Base-by-base conservation (phyloP, 2,797 vertebrate genomes). In the Chiloscyllium punctatum region DNA sequence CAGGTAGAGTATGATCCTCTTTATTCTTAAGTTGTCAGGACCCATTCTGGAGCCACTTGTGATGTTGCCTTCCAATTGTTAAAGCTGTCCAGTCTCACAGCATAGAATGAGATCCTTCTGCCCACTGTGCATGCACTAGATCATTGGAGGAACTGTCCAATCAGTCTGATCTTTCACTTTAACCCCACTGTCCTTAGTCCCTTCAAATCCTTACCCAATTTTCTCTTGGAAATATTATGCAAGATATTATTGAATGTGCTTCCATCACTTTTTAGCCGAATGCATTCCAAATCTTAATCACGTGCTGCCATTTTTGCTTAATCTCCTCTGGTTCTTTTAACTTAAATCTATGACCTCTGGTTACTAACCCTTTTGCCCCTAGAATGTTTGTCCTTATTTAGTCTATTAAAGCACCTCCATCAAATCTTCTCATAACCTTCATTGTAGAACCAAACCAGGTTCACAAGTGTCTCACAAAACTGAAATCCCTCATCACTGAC, bases 1-100 rank as follows among this genome's bases (percentile, higher is more conserved):
- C 98, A 99, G 99, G 99, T 99, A 98, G 94, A 97, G 88, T 23
- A 42, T 48, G 37, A 5, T 23, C 33, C n/a, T 48, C 91, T 4
- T 8, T 92, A 1, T 66, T 15, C 68, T 16, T 16, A 4, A 66
- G 18, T 66, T n/a, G 33, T n/a, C 4, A 21, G 7, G 6, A 66
- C 16, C 57, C 88, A 33, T 4, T 91, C 57, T 9, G 16, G n/a
- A 66, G 57, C 16, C 30, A n/a, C 57, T 18, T 84, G 37, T 42
- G 37, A 84, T 18, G 5, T 18, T 87, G 42, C 23, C 3, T 87
- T 87, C 48, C 2, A 25, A 51, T 53, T 87, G 1, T 0, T 82
- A 42, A 16, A 90, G 18, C 13, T 0, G 9, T 18, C 15, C 53
- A 57, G 53, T 62, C 11, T 7, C 53, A 82, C 16, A 0, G 27